Evolutionary conservation across 2,113 vertebrate genomes (phyloP).

Genomic region (Brachypodius melanocephalos): DNA sequence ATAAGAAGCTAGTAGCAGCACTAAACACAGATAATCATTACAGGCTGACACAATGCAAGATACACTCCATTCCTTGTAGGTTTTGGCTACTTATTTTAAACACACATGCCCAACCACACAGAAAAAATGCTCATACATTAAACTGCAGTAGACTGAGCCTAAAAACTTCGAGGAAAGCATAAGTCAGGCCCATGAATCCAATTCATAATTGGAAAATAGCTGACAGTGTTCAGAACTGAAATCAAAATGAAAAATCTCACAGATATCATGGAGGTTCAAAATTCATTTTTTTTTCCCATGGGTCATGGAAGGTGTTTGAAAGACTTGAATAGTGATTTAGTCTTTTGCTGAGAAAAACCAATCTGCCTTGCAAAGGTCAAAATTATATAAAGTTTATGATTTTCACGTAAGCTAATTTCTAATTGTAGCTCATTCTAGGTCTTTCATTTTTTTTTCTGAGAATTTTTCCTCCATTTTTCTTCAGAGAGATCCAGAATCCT

Average conservation of each 20-base stretch:
- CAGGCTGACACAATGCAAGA: neutral
- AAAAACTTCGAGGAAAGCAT: neutral
- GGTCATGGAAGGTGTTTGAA: neutral
- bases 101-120: neutral
- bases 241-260: neutral
- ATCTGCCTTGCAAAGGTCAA: neutral
- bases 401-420: neutral
- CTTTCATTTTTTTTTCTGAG: neutral
- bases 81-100: neutral
- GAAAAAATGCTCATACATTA: neutral
- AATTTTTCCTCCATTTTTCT: neutral
- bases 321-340: neutral
- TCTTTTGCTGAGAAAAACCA: neutral
- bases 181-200: neutral
- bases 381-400: neutral
- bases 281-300: neutral
- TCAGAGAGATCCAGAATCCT: neutral
- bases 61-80: neutral
- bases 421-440: neutral
- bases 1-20: neutral
- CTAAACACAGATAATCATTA: neutral
- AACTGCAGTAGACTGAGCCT: neutral
- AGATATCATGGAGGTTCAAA: neutral
- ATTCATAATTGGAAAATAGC: neutral
- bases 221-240: neutral